These are phyloP conservation scores for Clostera curtula DNA, from an alignment of 2,888 invertebrate genomes.

Conservation along the genomic window DNA sequence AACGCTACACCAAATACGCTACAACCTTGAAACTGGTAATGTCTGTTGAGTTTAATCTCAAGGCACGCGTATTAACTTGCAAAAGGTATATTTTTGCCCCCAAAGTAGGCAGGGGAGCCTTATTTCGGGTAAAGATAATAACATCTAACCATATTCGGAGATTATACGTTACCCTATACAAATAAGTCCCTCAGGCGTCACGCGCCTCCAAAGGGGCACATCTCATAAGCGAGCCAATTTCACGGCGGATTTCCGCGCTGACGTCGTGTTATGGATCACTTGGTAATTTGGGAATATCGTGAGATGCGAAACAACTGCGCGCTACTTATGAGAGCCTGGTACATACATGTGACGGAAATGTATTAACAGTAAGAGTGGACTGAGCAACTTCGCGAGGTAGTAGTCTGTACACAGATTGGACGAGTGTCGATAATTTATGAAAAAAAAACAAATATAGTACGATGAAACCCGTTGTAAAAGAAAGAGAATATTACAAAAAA, in stretches of 20 bases:
- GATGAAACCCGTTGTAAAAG: no score
- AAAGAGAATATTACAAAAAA: no score
- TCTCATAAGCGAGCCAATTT: slow-evolving; percentile 20
- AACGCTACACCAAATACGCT: no score
- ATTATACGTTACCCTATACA: slow-evolving; percentile 6
- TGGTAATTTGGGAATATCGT: slow-evolving; percentile 8
- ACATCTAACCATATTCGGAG: slow-evolving; percentile 1
- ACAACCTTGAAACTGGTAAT: no score
- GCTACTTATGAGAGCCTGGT: slow-evolving; percentile 3
- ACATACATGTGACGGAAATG: background rate
- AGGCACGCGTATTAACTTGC: no score
- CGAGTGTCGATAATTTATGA: no score
- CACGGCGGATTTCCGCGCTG: slow-evolving; percentile 20
- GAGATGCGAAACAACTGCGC: slow-evolving; percentile 10
- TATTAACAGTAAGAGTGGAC: background rate
- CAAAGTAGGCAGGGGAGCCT: no score
- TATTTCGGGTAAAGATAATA: no score
- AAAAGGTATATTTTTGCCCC: background rate
- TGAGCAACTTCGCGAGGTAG: no score
- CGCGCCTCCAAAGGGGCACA: slow-evolving; percentile 4
- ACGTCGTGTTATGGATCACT: slow-evolving; percentile 11
- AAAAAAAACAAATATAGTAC: no score
- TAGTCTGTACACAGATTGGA: no score
- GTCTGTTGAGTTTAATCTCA: no score
- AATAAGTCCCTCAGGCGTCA: slow-evolving; percentile 6